These are phyloP conservation scores for Grammomys surdaster DNA, from an alignment of 2,113 vertebrate species.

Conservation along the genomic window DNA sequence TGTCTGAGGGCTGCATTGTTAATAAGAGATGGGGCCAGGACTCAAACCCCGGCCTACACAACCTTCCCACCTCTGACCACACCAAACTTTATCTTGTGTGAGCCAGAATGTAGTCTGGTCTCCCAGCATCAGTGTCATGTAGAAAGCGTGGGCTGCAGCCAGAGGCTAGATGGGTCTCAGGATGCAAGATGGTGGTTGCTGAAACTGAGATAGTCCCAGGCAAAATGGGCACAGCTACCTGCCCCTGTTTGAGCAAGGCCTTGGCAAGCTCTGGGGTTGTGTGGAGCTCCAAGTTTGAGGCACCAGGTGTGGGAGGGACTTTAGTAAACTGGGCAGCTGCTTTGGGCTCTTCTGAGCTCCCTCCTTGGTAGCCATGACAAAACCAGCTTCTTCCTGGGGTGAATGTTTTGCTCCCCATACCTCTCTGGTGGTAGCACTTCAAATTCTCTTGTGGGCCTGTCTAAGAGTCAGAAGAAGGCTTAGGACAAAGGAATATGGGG, in stretches of 20 bases:
- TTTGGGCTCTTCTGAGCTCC: too few species aligned
- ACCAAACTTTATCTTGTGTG: not conserved
- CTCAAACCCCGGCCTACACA: too few species aligned
- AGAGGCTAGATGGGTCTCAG: not conserved
- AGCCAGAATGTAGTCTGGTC: not conserved
- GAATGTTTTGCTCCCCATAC: not conserved
- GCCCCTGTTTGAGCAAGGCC: not conserved
- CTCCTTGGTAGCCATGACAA: too few species aligned
- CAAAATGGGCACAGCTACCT: not conserved
- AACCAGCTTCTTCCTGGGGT: not conserved
- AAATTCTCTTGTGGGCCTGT: not conserved
- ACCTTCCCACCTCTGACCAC: too few species aligned
- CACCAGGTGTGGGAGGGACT: too few species aligned
- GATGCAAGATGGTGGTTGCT: not conserved
- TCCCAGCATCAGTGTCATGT: fast-evolving
- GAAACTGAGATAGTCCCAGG: not conserved
- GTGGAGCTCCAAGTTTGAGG: too few species aligned
- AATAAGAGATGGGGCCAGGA: not conserved
- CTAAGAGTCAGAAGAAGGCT: not conserved
- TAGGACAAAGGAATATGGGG: not conserved
- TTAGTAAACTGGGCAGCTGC: not conserved
- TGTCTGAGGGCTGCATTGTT: not conserved
- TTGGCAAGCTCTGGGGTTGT: not conserved
- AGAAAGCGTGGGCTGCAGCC: not conserved
- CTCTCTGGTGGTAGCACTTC: not conserved